Evolutionary conservation across 2,888 invertebrate genomes (phyloP).

Genomic region (Tetramorium bicarinatum): DNA sequence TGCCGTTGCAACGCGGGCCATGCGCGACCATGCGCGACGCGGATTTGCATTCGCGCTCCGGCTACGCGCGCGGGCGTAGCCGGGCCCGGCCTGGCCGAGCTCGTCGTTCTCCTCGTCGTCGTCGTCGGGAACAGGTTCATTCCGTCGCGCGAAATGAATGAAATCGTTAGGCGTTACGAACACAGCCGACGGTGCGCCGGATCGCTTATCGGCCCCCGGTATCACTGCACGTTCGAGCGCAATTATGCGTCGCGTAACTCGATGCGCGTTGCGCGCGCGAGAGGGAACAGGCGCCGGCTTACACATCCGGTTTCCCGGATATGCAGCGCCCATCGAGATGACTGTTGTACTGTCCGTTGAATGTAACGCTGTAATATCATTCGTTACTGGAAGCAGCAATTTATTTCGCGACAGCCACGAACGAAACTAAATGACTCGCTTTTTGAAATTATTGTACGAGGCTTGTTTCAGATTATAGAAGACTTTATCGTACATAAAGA

Average conservation of each 20-base stretch:
- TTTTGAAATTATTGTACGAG: background rate
- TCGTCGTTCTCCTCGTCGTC: conserved; percentile 34
- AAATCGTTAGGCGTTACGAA: conserved; percentile 71
- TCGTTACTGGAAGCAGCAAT: background rate
- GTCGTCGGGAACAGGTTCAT: conserved; percentile 73
- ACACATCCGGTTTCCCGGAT: conserved; percentile 42
- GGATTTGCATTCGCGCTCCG: conserved; percentile 67
- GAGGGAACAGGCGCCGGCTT: conserved; percentile 38
- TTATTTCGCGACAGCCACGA: background rate
- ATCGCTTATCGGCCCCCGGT: conserved; percentile 54
- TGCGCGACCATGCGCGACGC: conserved; percentile 44
- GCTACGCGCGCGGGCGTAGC: conserved; percentile 39
- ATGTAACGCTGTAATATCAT: background rate
- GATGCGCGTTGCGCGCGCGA: conserved; percentile 37
- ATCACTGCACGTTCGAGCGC: conserved; percentile 34
- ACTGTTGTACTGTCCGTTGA: background rate
- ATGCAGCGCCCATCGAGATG: background rate
- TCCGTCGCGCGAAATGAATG: conserved; percentile 70
- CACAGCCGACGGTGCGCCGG: conserved; percentile 45
- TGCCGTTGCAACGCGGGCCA: conserved; percentile 39
- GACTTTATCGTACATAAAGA: background rate
- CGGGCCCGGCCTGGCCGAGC: background rate
- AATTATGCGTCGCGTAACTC: conserved; percentile 60
- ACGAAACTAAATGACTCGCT: background rate
- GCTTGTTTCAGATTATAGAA: background rate